These are phyloP conservation scores for Adoxophyes honmai DNA, from an alignment of 1,140 invertebrate genomes.

Conservation along the genomic window DNA sequence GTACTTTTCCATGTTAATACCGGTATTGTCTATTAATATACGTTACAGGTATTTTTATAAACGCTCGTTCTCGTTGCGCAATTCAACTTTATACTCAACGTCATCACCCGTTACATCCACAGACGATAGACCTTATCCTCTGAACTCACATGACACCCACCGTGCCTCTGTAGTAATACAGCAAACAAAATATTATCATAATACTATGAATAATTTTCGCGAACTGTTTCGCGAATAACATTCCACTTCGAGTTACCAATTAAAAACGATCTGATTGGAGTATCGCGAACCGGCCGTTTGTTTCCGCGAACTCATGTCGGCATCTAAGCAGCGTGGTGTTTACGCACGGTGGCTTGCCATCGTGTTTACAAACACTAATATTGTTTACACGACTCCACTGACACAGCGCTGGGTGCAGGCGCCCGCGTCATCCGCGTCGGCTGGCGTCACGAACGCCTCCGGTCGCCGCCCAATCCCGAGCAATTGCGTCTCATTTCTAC, in stretches of 20 bases:
- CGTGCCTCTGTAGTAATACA: too few relatives aligned
- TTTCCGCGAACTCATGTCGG: constrained; percentile 1
- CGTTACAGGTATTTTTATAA: too few relatives aligned
- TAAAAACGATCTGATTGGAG: neutral
- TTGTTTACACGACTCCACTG: constrained; percentile 3
- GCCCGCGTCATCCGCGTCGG: constrained; percentile 4
- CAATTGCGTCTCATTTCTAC: constrained; percentile 5
- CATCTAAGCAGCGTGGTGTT: constrained; percentile 10
- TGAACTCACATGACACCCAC: too few relatives aligned
- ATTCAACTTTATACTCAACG: too few relatives aligned
- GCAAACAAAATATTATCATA: too few relatives aligned
- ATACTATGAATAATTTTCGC: too few relatives aligned
- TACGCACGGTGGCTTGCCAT: neutral
- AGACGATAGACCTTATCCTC: too few relatives aligned
- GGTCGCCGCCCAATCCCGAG: neutral
- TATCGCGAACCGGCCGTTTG: neutral
- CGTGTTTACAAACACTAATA: constrained; percentile 10
- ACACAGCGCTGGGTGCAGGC: constrained; percentile 8
- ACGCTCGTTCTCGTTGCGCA: too few relatives aligned
- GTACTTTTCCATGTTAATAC: too few relatives aligned
- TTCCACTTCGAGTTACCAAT: too few relatives aligned
- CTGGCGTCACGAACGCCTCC: neutral
- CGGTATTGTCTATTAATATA: too few relatives aligned
- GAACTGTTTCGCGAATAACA: neutral
- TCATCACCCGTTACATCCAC: too few relatives aligned